Percentiles rank a stretch among this genome's conserved stretches.
These are phyloP conservation scores for Leptobrachium ailaonicum DNA, from an alignment of 2,113 vertebrate genomes.

Conservation along the genomic window DNA sequence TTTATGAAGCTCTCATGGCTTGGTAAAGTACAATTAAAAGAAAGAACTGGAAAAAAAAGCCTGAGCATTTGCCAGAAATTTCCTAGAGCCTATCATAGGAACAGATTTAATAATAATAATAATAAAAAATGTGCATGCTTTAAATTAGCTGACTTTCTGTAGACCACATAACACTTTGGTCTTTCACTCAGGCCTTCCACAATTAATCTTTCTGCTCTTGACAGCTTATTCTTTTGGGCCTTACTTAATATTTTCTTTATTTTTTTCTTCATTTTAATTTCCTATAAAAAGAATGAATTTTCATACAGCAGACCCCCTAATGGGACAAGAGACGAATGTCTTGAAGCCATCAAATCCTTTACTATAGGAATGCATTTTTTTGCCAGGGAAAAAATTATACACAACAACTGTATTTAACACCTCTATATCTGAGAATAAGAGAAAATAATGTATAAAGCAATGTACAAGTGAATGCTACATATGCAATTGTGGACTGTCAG, in stretches of 20 bases:
- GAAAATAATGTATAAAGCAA: no score
- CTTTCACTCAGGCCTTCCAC: background rate
- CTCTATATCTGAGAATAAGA: no score
- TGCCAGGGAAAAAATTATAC: no score
- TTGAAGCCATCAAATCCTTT: background rate
- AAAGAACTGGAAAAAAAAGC: no score
- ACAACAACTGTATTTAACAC: no score
- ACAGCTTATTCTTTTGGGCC: background rate
- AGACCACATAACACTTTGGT: conserved; percentile 17
- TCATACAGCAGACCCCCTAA: background rate
- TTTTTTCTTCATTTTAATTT: background rate
- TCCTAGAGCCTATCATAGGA: no score
- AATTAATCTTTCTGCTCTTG: conserved; percentile 21
- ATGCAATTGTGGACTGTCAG: no score
- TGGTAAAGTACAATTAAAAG: no score
- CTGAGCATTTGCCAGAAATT: no score
- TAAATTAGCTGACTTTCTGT: background rate
- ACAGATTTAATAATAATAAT: background rate
- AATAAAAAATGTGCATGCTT: conserved; percentile 10
- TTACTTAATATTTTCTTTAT: background rate
- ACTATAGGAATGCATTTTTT: background rate
- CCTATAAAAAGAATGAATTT: background rate
- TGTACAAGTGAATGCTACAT: no score
- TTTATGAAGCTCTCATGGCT: no score
- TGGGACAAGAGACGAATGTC: background rate